Conservation (phyloP, 1,140 invertebrate species). For the Tetramorium alpestre region DNA sequence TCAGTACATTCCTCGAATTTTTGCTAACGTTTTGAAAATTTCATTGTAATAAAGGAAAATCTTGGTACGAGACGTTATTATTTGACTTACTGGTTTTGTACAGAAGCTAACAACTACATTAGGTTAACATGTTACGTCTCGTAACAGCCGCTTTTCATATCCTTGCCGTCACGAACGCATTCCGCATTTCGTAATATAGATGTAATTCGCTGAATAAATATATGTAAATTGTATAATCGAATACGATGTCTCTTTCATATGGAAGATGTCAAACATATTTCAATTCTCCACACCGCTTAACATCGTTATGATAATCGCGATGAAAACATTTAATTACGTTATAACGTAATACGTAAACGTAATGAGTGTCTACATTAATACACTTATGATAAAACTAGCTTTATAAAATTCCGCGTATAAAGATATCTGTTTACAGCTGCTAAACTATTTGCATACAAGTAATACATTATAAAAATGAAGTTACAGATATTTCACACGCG, state of each 20-base stretch:
- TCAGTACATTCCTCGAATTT: conserved; percentile 10
- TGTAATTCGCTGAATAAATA: conserved; percentile 50
- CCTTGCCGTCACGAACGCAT: background rate
- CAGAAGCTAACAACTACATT: conserved; percentile 44
- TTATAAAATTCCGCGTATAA: background rate
- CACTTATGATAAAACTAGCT: background rate
- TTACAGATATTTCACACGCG: background rate
- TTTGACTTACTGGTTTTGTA: conserved; percentile 35
- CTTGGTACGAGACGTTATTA: conserved; percentile 18
- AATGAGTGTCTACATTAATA: background rate
- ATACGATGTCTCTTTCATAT: conserved; percentile 43
- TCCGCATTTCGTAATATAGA: conserved; percentile 31
- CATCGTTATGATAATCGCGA: conserved; percentile 21
- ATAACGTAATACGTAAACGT: background rate
- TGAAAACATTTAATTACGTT: conserved; percentile 30
- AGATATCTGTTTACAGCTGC: background rate
- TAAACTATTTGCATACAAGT: background rate
- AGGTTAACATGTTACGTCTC: conserved; percentile 33
- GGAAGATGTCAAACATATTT: conserved; percentile 36
- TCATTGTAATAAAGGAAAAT: conserved; percentile 30
- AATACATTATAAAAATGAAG: background rate
- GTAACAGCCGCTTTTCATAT: conserved; percentile 48
- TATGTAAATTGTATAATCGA: conserved; percentile 52
- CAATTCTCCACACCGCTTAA: conserved; percentile 1
- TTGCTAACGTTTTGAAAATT: background rate